These are phyloP conservation scores for Poeciliopsis presidionis DNA, from an alignment of 2,797 vertebrate species.

Conservation along the genomic window DNA sequence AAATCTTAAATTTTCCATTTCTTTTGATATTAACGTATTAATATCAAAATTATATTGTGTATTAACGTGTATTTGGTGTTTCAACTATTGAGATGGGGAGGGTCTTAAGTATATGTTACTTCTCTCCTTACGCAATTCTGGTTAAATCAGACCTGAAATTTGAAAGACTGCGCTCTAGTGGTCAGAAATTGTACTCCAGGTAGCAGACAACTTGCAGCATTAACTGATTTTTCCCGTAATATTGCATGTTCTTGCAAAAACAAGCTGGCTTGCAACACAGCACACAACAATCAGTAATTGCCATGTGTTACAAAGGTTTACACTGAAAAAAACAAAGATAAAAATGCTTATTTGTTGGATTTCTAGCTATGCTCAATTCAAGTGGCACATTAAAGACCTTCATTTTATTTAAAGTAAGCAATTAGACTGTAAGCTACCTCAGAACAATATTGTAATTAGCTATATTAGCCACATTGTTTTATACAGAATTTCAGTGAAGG, in stretches of 20 bases:
- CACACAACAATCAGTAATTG: neutral
- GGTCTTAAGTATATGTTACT: neutral
- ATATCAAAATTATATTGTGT: too few species aligned
- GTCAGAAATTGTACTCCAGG: neutral
- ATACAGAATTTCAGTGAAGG: neutral
- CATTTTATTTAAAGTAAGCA: neutral
- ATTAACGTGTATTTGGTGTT: too few species aligned
- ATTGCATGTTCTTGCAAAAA: too few species aligned
- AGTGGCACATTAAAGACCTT: neutral
- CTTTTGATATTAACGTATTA: too few species aligned
- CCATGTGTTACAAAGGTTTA: neutral
- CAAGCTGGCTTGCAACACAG: neutral
- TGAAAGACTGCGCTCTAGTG: neutral
- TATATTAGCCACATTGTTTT: neutral
- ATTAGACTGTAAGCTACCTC: neutral
- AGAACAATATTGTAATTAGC: neutral
- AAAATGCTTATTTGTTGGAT: neutral
- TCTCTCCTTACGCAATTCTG: neutral
- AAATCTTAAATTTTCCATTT: too few species aligned
- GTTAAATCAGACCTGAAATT: neutral
- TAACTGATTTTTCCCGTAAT: too few species aligned
- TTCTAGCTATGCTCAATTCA: neutral
- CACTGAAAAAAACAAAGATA: neutral
- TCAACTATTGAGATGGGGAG: too few species aligned
- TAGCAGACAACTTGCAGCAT: neutral